Conservation (phyloP, 2,113 vertebrate species). For the Istiophorus platypterus region DNA sequence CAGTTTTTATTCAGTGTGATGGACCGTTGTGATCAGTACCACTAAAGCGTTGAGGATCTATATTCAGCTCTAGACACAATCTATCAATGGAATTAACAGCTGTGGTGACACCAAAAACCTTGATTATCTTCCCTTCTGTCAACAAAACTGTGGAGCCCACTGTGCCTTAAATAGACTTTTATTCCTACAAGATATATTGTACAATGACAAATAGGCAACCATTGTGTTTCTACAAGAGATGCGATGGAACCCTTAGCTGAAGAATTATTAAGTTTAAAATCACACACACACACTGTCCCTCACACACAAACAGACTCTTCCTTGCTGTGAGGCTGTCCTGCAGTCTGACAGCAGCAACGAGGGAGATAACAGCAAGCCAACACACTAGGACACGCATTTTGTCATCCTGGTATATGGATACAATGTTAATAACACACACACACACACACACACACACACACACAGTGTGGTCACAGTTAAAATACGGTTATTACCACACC, state of each 20-base stretch:
- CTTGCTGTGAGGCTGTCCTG: constrained; percentile 65
- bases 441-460: constrained; percentile 30
- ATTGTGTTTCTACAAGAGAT: constrained; percentile 49
- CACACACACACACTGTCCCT: constrained; percentile 13
- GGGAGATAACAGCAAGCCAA: constrained; percentile 75
- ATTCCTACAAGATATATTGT: background rate
- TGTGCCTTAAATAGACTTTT: background rate
- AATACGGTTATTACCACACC: constrained; percentile 78
- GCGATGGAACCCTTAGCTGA: constrained; percentile 58
- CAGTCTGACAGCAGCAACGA: constrained; percentile 76
- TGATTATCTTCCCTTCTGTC: background rate
- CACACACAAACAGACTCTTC: constrained; percentile 12
- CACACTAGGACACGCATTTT: constrained; percentile 66
- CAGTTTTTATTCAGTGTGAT: no score
- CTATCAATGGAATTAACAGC: background rate
- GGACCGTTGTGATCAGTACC: no score
- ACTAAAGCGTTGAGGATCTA: background rate
- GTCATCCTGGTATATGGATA: constrained; percentile 70
- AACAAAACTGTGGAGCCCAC: background rate
- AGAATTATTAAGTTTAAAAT: constrained; percentile 45
- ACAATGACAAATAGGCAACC: constrained; percentile 11
- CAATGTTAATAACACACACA: constrained; percentile 63
- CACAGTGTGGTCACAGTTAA: constrained; percentile 64
- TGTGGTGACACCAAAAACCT: background rate
- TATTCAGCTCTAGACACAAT: no score